Evolutionary conservation across 2,113 vertebrate species (phyloP), one percentile per base, ranked within the genome.

Genomic region (Lipophrys pholis): DNA sequence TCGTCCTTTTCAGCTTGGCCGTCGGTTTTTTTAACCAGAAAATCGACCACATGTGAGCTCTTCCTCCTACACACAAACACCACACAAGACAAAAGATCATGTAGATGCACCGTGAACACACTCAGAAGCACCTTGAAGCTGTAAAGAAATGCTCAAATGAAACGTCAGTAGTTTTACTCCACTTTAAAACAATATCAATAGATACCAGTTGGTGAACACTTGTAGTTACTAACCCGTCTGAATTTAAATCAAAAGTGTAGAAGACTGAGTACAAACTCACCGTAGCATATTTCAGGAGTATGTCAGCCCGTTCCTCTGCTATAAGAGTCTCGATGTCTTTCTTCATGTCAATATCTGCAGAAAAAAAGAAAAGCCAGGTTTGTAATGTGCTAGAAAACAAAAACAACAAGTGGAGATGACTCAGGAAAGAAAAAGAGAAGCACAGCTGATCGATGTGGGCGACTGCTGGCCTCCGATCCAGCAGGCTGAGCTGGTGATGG

Each of bases 321-420:
- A 96, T 94, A 86, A 97, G 88, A 78, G 93, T 92, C 84, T 96
- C 95, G 45, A 97, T 93, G 84, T 97, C 96, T 90, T 96, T 97
- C 95, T 95, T 97, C 96, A 97, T 97, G 94, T 95, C 96, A 96
- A 91, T 92, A 94, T 82, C 95, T 97, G 92, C 48, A 83, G 43
- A 45, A 45, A 11, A 40, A 67, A 48, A 83, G 8, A 17, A 51
- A 40, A 61, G 38, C 0, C 10, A 36, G 9, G 16, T 0, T 5
- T 39, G 2, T 0, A 17, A 43, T 30, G 63, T 30, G 48, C 5
- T 41, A n/a, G 15, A 14, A 62, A 64, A 55, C n/a, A 42, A 62
- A 17, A 40, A 35, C 46, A 59, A 73, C 5, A 60, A 35, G 6
- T 16, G 36, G 15, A 0, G 12, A 55, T 59, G 69, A 68, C 3